Conservation (phyloP, 2,113 vertebrate genomes). For the Chionomys nivalis region DNA sequence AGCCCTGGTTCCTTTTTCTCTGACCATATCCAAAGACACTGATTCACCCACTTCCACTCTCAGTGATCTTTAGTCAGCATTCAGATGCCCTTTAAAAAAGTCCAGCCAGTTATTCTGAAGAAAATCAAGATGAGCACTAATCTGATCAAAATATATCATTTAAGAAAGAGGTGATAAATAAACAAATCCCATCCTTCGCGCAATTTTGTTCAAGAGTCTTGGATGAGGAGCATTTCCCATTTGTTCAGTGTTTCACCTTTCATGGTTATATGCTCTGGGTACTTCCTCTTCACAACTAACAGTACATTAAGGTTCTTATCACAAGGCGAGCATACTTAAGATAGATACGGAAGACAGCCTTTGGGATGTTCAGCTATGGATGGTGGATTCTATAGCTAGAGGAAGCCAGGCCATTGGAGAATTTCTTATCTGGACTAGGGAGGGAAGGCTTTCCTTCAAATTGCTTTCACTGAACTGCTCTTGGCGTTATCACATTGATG, state of each 20-base stretch:
- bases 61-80: neutral
- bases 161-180: neutral
- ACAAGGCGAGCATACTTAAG: fast-evolving
- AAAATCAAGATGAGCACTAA: neutral
- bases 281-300: neutral
- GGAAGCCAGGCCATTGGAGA: neutral
- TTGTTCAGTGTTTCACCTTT: neutral
- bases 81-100: neutral
- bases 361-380: neutral
- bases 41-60: neutral
- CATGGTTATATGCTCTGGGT: neutral
- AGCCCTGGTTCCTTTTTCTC: neutral
- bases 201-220: neutral
- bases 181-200: neutral
- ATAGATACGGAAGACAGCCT: neutral
- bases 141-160: neutral
- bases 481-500: fast-evolving
- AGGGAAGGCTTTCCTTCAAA: neutral
- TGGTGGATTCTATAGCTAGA: neutral
- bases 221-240: neutral
- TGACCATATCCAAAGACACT: neutral
- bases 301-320: neutral
- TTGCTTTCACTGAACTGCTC: neutral
- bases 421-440: neutral
- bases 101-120: neutral